Conservation (phyloP, 1,140 invertebrate species). For the Drosophila ercepeae region DNA sequence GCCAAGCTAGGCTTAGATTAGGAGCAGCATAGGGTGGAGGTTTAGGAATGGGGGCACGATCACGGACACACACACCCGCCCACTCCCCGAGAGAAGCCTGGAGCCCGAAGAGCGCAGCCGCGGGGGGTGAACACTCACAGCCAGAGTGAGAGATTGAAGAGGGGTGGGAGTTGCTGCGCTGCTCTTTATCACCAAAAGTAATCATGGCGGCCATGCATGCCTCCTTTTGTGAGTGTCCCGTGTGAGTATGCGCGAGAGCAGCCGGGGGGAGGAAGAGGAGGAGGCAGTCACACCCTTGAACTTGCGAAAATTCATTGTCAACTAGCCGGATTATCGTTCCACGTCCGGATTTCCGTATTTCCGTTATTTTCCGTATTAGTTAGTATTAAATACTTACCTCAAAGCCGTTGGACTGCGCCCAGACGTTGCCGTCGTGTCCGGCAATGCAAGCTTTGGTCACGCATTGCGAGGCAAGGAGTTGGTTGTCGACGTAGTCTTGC, state of each 20-base stretch:
- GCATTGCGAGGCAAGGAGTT: slow-evolving; percentile 96
- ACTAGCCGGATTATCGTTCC: slow-evolving; percentile 14
- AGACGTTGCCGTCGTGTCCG: slow-evolving; percentile 96
- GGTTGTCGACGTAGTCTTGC: slow-evolving; percentile 99
- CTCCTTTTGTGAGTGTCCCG: slow-evolving; percentile 36
- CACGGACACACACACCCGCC: slow-evolving; percentile 3
- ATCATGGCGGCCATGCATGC: slow-evolving; percentile 63
- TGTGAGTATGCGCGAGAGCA: slow-evolving; percentile 6
- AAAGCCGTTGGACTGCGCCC: slow-evolving; percentile 96
- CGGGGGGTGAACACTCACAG: slow-evolving; percentile 23
- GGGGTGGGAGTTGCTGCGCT: slow-evolving; percentile 30
- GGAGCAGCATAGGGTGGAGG: neutral
- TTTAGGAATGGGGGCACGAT: slow-evolving; percentile 14
- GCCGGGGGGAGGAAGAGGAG: slow-evolving; percentile 13
- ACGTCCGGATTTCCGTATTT: neutral
- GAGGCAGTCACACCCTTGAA: slow-evolving; percentile 82
- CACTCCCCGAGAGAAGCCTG: neutral
- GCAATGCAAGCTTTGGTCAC: slow-evolving; percentile 96
- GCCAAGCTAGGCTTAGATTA: slow-evolving; percentile 2
- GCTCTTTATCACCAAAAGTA: slow-evolving; percentile 67
- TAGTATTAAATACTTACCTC: slow-evolving; percentile 94
- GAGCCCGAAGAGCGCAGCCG: slow-evolving; percentile 24
- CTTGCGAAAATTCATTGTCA: slow-evolving; percentile 74
- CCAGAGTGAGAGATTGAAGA: slow-evolving; percentile 17
- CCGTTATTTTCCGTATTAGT: too few species aligned